Evolutionary conservation across 2,113 vertebrate genomes (phyloP), one percentile per base, ranked within the genome.

Genomic region (Caranx ignobilis): DNA sequence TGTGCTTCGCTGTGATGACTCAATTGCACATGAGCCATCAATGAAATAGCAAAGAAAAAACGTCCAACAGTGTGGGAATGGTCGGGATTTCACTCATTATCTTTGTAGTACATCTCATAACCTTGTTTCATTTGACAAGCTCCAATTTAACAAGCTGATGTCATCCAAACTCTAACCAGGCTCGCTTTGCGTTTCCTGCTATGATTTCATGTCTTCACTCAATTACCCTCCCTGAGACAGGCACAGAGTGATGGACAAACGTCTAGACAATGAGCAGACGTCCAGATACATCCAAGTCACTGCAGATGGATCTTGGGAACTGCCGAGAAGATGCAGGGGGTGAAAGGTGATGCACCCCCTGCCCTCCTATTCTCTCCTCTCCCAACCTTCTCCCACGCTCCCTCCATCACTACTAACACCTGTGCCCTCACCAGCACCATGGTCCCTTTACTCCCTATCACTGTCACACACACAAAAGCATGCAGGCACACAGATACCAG

Each of bases 1-100:
- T 90, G 88, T 88, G 77, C 86, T 79, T 83, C 0, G 66, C 72
- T 75, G 71, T 79, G 83, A 91, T 92, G 91, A 92, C 85, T 92
- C 87, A 89, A 88, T 81, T 72, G 77, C 45, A 6, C 41, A 74
- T 71, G 13, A 88, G 56, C 48, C 60, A 71, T 89, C 81, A 89
- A 80, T 80, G 81, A 85, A 85, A 77, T n/a, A n/a, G 60, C 32
- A 64, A 56, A 57, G 9, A 35, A 57, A 56, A 65, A 57, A 26
- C 5, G 35, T 48, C 56, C 63, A 69, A 66, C 19, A 18, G 15
- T 57, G 68, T 62, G 60, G 60, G 63, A 85, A 85, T 78, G 71
- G 34, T 71, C 77, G 26, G 60, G 71, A 74, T 74, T 83, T 72
- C 75, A 69, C 68, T 79, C 78, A 57, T 77, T 88, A 84, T 89